phyloP scores from a whole-genome alignment of 2,888 invertebrate species.

The Bruchidius siliquastri region DNA sequence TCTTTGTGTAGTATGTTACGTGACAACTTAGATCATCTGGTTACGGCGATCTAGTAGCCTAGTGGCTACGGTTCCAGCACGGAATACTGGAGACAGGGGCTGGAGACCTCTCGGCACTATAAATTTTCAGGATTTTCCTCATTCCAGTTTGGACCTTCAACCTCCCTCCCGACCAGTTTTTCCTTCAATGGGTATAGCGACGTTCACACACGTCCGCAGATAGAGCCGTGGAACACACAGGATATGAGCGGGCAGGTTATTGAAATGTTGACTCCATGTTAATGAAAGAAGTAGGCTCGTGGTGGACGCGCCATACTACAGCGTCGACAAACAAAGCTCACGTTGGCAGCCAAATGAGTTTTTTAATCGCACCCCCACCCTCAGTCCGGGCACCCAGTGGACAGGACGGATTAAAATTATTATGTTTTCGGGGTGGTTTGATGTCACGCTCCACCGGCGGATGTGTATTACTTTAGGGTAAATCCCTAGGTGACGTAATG shows the following conservation, averaged over 20 bases:
- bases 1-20: too few relatives aligned
- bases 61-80: too few relatives aligned
- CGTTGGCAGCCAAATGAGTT: slow-evolving; percentile 43
- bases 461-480: background rate
- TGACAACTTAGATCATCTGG: too few relatives aligned
- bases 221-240: slow-evolving; percentile 21
- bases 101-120: too few relatives aligned
- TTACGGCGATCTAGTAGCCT: too few relatives aligned
- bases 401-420: background rate
- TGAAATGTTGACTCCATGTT: slow-evolving; percentile 45
- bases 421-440: background rate
- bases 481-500: background rate
- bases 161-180: background rate
- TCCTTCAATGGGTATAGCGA: background rate
- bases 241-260: slow-evolving; percentile 45
- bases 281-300: slow-evolving; percentile 45
- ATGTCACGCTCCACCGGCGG: background rate
- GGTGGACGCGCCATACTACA: slow-evolving; percentile 26
- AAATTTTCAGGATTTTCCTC: too few relatives aligned
- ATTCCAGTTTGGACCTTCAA: too few relatives aligned
- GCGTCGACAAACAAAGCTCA: slow-evolving; percentile 38
- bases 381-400: slow-evolving; percentile 13
- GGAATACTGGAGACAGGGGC: too few relatives aligned
- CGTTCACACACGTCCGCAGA: background rate
- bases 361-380: slow-evolving; percentile 31